Evolutionary conservation across 2,113 vertebrate genomes (phyloP).

Genomic region (Silurus asotus): DNA sequence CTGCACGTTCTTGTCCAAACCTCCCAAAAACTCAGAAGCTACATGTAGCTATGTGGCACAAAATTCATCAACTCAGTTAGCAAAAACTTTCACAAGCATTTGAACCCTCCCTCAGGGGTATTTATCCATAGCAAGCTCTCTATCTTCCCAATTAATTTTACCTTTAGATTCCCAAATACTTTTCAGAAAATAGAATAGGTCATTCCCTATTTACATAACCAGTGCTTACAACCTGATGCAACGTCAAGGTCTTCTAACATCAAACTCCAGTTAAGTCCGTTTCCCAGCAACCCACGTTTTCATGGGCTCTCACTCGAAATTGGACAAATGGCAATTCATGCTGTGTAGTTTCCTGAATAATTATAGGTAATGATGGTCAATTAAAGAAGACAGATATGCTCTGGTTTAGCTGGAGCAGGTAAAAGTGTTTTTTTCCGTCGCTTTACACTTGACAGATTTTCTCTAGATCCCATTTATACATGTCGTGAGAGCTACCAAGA

Average conservation of each 20-base stretch:
- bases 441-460: neutral
- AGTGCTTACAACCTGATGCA: neutral
- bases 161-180: no score
- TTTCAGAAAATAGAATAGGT: neutral
- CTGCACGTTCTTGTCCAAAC: neutral
- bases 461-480: neutral
- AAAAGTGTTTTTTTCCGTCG: neutral
- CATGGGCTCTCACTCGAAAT: neutral
- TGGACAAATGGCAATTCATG: neutral
- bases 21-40: neutral
- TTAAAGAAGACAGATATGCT: neutral
- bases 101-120: neutral
- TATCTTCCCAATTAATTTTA: neutral
- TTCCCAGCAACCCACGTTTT: neutral
- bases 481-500: neutral
- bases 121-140: neutral
- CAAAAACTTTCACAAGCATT: neutral
- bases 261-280: neutral
- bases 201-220: slow-evolving; percentile 7
- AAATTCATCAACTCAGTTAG: neutral
- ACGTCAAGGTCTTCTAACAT: slow-evolving; percentile 2
- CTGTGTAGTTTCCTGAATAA: neutral
- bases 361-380: slow-evolving; percentile 11
- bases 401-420: neutral
- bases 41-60: neutral